These are phyloP conservation scores for Tetraneura akinire DNA, from an alignment of 1,140 invertebrate genomes.

Conservation along the genomic window DNA sequence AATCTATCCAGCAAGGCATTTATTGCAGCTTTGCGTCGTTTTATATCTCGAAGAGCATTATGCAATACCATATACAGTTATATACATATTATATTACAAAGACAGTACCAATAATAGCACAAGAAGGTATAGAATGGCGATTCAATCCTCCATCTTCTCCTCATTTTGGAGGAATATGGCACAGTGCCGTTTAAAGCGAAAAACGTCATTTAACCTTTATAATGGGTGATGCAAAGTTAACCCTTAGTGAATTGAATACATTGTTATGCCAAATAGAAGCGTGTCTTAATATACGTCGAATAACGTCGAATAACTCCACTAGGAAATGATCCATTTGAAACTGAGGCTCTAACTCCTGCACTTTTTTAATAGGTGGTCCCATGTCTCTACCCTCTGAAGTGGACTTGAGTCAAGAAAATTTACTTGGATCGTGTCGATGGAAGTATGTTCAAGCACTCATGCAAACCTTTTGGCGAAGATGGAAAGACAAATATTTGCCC, in stretches of 20 bases:
- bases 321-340: slow-evolving; percentile 52
- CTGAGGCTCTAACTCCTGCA: slow-evolving; percentile 53
- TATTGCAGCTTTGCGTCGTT: slow-evolving; percentile 29
- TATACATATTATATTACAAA: background rate
- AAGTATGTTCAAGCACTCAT: slow-evolving; percentile 10
- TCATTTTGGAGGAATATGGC: slow-evolving; percentile 54
- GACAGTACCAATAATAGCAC: background rate
- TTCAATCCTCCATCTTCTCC: background rate
- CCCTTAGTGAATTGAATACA: slow-evolving; percentile 38
- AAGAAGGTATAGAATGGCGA: background rate
- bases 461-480: slow-evolving; percentile 45
- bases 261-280: slow-evolving; percentile 51
- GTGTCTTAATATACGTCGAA: slow-evolving; percentile 53
- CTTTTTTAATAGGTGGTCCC: slow-evolving; percentile 55
- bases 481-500: slow-evolving; percentile 22
- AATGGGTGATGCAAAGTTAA: background rate
- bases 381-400: background rate
- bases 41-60: background rate
- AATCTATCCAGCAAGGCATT: slow-evolving; percentile 19
- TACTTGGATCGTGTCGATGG: background rate
- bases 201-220: slow-evolving; percentile 55
- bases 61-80: background rate
- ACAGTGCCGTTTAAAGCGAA: slow-evolving; percentile 55
- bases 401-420: background rate
- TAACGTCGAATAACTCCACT: slow-evolving; percentile 53